A percentile compares a stretch with the other conserved stretches of the same genome.
phyloP scores from a whole-genome alignment of 2,797 vertebrate genomes.

The Thaleichthys pacificus region DNA sequence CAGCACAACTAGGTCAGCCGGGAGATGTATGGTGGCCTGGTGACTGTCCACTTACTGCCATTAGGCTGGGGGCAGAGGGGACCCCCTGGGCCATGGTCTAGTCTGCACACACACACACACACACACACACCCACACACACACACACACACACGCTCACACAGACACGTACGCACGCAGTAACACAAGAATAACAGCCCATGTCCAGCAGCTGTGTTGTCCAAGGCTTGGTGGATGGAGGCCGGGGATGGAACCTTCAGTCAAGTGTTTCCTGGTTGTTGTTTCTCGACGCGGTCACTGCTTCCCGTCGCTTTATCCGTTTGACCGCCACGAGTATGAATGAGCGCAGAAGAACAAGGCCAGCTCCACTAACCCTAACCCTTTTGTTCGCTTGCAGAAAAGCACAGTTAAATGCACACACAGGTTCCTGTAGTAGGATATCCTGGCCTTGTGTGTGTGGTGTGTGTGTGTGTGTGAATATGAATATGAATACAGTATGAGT shows the following conservation, averaged over 20 bases:
- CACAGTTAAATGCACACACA: background rate
- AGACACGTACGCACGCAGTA: slow-evolving; percentile 1
- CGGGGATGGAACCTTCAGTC: background rate
- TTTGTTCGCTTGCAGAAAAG: background rate
- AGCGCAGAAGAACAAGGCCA: background rate
- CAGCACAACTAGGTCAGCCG: slow-evolving; percentile 2
- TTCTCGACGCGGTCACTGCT: background rate
- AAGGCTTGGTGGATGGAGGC: too few species aligned
- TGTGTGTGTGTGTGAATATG: background rate
- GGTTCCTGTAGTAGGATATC: background rate
- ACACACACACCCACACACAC: background rate
- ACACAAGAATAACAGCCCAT: background rate
- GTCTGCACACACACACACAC: background rate
- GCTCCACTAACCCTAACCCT: background rate
- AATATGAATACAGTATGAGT: background rate
- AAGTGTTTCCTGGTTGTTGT: background rate
- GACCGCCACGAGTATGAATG: background rate
- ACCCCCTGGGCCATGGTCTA: background rate
- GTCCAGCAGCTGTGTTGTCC: background rate
- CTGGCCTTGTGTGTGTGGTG: background rate
- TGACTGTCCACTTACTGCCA: slow-evolving; percentile 9
- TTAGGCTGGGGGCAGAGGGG: background rate
- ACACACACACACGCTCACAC: slow-evolving; percentile 1
- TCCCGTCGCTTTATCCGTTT: background rate
- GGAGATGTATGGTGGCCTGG: background rate